Percentiles rank a stretch among this genome's conserved stretches.
These are phyloP conservation scores for Polydesmus complanatus DNA, from an alignment of 2,888 invertebrate genomes.

Conservation along the genomic window DNA sequence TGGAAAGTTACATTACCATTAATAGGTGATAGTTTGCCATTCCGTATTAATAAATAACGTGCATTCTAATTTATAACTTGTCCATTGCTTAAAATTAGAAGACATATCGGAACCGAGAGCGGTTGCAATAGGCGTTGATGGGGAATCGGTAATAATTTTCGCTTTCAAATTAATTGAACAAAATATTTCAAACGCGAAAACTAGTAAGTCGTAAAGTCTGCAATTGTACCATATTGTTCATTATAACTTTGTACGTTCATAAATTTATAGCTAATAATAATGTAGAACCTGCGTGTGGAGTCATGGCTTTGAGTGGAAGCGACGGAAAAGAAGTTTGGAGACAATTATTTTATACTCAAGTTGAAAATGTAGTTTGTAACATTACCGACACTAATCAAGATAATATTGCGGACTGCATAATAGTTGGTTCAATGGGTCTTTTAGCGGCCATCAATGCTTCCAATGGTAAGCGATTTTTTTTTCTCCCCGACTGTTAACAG, in stretches of 20 bases:
- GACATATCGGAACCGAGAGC: background rate
- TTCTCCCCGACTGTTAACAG: too few species aligned
- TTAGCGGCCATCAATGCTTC: slow-evolving; percentile 6
- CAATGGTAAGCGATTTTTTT: slow-evolving; percentile 6
- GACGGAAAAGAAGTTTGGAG: slow-evolving; percentile 8
- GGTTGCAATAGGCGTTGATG: background rate
- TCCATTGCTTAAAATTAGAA: too few species aligned
- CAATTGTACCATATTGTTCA: background rate
- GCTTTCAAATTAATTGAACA: background rate
- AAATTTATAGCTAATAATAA: background rate
- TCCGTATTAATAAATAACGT: too few species aligned
- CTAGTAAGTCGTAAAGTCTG: background rate
- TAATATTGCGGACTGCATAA: background rate
- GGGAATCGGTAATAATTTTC: background rate
- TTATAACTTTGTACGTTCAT: too few species aligned
- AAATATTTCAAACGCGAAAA: background rate
- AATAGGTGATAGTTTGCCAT: background rate
- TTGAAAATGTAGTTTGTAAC: slow-evolving; percentile 1
- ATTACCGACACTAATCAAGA: slow-evolving; percentile 3
- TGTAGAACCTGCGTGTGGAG: slow-evolving; percentile 1
- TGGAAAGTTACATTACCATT: background rate
- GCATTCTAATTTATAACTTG: too few species aligned
- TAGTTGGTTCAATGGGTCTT: slow-evolving; percentile 4
- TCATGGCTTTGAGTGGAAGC: slow-evolving; percentile 5
- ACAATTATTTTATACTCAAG: background rate